Conservation (phyloP, 2,113 vertebrate genomes). For the Desmodus rotundus region DNA sequence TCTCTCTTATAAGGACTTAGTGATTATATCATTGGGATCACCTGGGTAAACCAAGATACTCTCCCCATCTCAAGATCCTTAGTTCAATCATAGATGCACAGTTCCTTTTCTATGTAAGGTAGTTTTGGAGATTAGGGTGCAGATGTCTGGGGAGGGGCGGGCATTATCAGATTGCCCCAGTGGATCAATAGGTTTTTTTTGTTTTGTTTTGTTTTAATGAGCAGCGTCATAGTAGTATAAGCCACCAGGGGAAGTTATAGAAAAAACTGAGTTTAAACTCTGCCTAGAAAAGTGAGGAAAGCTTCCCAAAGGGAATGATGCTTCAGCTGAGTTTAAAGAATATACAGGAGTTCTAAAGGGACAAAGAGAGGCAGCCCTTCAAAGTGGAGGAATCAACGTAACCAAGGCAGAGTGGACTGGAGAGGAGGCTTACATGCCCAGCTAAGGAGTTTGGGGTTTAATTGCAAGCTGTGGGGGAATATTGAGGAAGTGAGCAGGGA, state of each 20-base stretch:
- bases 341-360: background rate
- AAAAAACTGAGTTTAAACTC: background rate
- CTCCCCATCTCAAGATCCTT: background rate
- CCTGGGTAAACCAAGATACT: background rate
- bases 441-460: background rate
- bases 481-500: background rate
- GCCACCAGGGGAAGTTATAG: background rate
- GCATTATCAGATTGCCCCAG: background rate
- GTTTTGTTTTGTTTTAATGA: background rate
- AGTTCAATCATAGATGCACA: background rate
- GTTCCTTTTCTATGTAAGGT: background rate
- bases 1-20: background rate
- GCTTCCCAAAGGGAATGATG: accelerated
- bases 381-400: background rate
- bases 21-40: background rate
- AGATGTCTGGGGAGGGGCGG: background rate
- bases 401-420: background rate
- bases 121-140: background rate
- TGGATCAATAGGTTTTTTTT: background rate
- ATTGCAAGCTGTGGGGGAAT: background rate
- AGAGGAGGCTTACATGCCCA: background rate
- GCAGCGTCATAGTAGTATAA: background rate
- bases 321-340: background rate
- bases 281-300: background rate
- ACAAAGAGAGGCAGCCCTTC: background rate